A percentile compares a stretch with the other conserved stretches of the same genome.
Conservation (phyloP, 2,888 invertebrate genomes). For the Drosophila setosimentum region DNA sequence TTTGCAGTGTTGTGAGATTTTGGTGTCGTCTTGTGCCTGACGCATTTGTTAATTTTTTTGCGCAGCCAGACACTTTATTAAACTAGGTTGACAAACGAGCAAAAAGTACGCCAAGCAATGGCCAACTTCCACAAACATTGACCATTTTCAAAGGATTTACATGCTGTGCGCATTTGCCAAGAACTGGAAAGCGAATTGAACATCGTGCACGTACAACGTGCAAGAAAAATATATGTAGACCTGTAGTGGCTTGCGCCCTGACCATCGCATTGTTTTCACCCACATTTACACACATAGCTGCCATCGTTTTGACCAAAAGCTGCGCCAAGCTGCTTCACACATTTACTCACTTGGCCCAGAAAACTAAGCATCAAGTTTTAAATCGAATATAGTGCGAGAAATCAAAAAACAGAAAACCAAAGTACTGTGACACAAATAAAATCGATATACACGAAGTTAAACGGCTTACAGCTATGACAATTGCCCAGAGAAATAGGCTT, state of each 20-base stretch:
- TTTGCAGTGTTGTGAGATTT: conserved; percentile 22
- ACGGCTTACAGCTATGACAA: conserved; percentile 51
- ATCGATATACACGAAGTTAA: conserved; percentile 47
- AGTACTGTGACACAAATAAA: neutral
- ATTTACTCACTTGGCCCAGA: conserved; percentile 18
- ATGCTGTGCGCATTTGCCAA: conserved; percentile 52
- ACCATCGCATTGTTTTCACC: conserved; percentile 28
- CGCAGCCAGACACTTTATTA: conserved; percentile 64
- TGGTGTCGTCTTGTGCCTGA: conserved; percentile 25
- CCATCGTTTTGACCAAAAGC: conserved; percentile 45
- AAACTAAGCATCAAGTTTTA: conserved; percentile 31
- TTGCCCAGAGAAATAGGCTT: conserved; percentile 12
- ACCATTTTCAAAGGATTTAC: conserved; percentile 75
- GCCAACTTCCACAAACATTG: conserved; percentile 78
- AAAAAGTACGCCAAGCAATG: conserved; percentile 50
- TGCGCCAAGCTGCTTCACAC: conserved; percentile 30
- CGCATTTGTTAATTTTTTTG: conserved; percentile 54
- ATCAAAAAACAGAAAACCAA: conserved; percentile 4
- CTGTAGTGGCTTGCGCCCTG: conserved; percentile 14
- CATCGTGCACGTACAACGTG: conserved; percentile 59
- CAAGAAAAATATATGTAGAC: conserved; percentile 59
- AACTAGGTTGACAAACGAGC: conserved; percentile 60
- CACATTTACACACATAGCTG: conserved; percentile 54
- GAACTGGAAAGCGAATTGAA: conserved; percentile 26
- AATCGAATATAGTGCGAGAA: conserved; percentile 6